phyloP scores from a whole-genome alignment of 2,113 vertebrate species.

The Silurus meridionalis region DNA sequence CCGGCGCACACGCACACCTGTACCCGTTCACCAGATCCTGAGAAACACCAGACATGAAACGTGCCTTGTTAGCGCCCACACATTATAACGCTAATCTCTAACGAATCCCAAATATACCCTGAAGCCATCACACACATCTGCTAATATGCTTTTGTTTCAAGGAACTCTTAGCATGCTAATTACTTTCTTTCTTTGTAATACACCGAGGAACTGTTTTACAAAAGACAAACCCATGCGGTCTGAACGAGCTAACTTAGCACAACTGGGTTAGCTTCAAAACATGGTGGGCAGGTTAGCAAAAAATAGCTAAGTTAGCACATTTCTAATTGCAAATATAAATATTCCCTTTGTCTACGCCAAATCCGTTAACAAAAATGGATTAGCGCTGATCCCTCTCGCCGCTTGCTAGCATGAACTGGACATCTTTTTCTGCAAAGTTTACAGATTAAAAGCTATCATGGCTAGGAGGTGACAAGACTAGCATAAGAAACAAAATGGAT shows the following conservation, averaged over 20 bases:
- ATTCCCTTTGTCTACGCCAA: no score
- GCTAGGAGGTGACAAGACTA: background rate
- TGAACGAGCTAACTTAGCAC: background rate
- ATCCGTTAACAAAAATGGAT: background rate
- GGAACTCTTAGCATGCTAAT: background rate
- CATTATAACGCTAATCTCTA: no score
- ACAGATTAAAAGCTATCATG: background rate
- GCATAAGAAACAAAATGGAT: background rate
- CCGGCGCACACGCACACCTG: slow-evolving; percentile 82
- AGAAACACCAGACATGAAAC: slow-evolving; percentile 24
- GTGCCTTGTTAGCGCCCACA: background rate
- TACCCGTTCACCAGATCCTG: slow-evolving; percentile 88
- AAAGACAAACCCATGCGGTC: background rate
- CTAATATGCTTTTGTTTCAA: background rate
- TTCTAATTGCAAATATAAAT: no score
- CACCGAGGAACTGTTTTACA: background rate
- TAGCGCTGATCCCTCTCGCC: background rate
- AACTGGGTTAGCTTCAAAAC: background rate
- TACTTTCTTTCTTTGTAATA: background rate
- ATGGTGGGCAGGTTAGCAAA: background rate
- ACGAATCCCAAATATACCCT: no score
- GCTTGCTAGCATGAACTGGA: background rate
- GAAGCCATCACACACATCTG: background rate
- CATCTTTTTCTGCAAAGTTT: background rate
- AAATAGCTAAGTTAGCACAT: background rate